phyloP scores from a whole-genome alignment of 2,113 vertebrate genomes.

The Plecturocebus donacophilus region DNA sequence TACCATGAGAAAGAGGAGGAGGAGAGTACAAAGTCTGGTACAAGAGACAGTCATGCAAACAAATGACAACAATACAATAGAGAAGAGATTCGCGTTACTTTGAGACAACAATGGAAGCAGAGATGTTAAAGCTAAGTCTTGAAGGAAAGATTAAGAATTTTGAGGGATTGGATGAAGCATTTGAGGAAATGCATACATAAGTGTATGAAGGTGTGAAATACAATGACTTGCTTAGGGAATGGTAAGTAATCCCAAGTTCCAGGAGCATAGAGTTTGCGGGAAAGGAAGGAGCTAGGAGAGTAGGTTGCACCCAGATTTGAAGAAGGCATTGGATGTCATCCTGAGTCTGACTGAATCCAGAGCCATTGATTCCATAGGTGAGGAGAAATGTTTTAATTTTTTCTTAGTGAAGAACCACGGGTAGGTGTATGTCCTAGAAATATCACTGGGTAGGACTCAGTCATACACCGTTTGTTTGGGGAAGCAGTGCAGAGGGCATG shows the following conservation, averaged over 20 bases:
- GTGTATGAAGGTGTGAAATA: background rate
- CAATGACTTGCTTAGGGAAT: background rate
- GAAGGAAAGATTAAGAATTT: background rate
- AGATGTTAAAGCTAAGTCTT: background rate
- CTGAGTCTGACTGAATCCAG: background rate
- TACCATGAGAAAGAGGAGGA: background rate
- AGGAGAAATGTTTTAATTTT: background rate
- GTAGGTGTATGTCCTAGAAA: background rate
- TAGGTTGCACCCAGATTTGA: background rate
- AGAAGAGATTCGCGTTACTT: background rate
- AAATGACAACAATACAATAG: background rate
- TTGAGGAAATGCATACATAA: background rate
- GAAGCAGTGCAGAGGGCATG: background rate
- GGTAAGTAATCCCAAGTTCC: background rate
- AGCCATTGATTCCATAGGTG: background rate
- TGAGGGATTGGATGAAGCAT: background rate
- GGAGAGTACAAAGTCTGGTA: background rate
- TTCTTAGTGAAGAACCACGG: background rate
- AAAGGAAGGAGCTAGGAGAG: background rate
- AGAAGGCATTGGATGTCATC: background rate
- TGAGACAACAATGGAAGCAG: background rate
- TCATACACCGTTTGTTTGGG: background rate
- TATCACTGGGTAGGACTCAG: background rate
- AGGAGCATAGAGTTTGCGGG: background rate
- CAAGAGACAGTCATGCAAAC: accelerated